Evolutionary conservation across 2,888 invertebrate genomes (phyloP).

Genomic region (Cataglyphis albicans): DNA sequence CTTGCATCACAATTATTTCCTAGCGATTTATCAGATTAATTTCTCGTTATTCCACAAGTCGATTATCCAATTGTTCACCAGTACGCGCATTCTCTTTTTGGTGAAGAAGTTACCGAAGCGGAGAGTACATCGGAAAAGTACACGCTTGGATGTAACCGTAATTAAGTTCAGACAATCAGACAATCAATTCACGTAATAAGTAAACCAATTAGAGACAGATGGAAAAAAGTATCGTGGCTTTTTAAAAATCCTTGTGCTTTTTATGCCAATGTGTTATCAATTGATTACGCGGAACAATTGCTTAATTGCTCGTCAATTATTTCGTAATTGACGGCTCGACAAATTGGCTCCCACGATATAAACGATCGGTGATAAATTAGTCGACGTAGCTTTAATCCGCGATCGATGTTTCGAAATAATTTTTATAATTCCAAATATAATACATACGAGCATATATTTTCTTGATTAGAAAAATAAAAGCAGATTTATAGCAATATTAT

Average conservation of each 20-base stretch:
- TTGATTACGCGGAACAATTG: constrained; percentile 65
- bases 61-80: constrained; percentile 35
- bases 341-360: constrained; percentile 66
- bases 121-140: constrained; percentile 2
- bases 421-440: not conserved
- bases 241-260: constrained; percentile 31
- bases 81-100: constrained; percentile 10
- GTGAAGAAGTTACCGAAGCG: not conserved
- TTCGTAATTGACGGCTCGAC: constrained; percentile 70
- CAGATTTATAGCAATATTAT: not conserved
- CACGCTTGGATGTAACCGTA: not conserved
- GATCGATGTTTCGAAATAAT: constrained; percentile 30
- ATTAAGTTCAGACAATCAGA: constrained; percentile 27
- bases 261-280: constrained; percentile 57
- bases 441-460: not conserved
- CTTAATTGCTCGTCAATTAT: constrained; percentile 70
- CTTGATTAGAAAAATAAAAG: constrained; percentile 3
- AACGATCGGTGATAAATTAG: constrained; percentile 72
- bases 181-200: not conserved
- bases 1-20: not conserved
- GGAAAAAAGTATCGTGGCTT: constrained; percentile 12
- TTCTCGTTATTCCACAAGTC: constrained; percentile 33
- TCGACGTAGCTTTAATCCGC: constrained; percentile 45
- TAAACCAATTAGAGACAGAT: not conserved
- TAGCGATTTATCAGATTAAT: constrained; percentile 42